Evolutionary conservation across 2,113 vertebrate species (phyloP), one percentile per base, ranked within the genome.

Genomic region (Azemiops feae): DNA sequence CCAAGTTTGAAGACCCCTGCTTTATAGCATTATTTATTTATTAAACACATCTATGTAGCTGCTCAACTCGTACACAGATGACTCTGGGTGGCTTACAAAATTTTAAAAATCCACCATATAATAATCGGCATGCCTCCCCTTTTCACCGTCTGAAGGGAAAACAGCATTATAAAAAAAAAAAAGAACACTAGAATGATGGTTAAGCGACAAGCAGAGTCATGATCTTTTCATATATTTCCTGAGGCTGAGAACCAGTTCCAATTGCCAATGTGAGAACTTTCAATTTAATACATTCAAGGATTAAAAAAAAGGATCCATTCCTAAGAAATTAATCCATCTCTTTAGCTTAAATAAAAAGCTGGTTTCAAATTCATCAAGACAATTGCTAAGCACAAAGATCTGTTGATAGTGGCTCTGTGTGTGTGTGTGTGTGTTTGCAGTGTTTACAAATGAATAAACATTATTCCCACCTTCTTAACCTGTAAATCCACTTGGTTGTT

Each of bases 341-440:
- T 0, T 0, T 90, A 90, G 94, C 87, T 50, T 92, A 96, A 94
- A 96, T 93, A 89, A 95, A 93, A 91, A 91, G 88, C 94, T 93
- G 87, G 50, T 60, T 96, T 92, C 93, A 95, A 95, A 30, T 94
- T 69, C 95, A 95, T 95, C 60, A 86, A 85, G 95, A 95, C 94
- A 96, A 95, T 55, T 74, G 87, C 55, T 94, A 92, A 94, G 90
- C 86, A 95, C 92, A 94, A 69, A 93, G 94, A 2, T 45, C 30
- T 87, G 88, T 85, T 91, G 30, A 16, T 69, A n/a, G 14, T 69
- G 30, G 11, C 30, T 69, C 9, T n/a, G 10, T 53, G 11, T 53
- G 11, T 10, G 43, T 47, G 45, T 52, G 50, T 96, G 58, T 57
- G 69, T 91, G 94, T 94, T 39, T 88, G 85, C 89, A 81, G 55